A percentile compares a stretch with the other conserved stretches of the same genome.
Conservation (phyloP, 2,797 vertebrate species). For the Phataginus tetradactyla region DNA sequence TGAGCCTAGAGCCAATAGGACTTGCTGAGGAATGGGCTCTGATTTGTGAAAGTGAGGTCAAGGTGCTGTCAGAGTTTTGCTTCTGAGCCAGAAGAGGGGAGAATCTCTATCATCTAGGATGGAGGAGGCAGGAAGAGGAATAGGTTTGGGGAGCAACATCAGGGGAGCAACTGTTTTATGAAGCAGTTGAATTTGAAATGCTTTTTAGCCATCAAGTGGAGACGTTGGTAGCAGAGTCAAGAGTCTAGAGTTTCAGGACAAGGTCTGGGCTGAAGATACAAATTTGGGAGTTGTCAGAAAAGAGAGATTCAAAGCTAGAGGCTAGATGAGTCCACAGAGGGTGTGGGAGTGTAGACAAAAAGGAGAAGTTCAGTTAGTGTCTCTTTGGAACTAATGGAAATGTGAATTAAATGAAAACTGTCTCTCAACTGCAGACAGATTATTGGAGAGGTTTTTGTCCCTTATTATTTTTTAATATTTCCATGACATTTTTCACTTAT, state of each 20-base stretch:
- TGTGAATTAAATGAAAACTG: constrained; percentile 9
- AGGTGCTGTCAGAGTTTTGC: not conserved
- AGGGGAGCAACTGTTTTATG: not conserved
- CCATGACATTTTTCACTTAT: not conserved
- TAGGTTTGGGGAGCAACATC: not conserved
- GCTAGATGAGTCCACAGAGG: not conserved
- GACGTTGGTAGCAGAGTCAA: not conserved
- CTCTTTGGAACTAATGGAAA: not conserved
- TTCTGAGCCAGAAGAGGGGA: not conserved
- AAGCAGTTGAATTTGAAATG: not conserved
- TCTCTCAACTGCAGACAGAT: constrained; percentile 14
- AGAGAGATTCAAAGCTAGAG: not conserved
- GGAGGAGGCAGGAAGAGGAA: not conserved
- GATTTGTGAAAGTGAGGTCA: constrained; percentile 4
- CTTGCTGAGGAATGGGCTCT: not conserved
- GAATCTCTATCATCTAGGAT: not conserved
- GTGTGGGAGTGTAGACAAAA: not conserved
- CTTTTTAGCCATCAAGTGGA: not conserved
- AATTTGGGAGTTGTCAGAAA: not conserved
- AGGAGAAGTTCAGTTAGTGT: not conserved
- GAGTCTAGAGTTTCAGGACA: not conserved
- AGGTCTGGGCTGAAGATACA: not conserved
- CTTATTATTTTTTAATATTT: constrained; percentile 18
- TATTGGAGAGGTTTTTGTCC: not conserved
- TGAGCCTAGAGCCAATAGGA: not conserved